Evolutionary conservation across 2,797 vertebrate genomes (phyloP).

Genomic region (Gymnothorax reevesii): DNA sequence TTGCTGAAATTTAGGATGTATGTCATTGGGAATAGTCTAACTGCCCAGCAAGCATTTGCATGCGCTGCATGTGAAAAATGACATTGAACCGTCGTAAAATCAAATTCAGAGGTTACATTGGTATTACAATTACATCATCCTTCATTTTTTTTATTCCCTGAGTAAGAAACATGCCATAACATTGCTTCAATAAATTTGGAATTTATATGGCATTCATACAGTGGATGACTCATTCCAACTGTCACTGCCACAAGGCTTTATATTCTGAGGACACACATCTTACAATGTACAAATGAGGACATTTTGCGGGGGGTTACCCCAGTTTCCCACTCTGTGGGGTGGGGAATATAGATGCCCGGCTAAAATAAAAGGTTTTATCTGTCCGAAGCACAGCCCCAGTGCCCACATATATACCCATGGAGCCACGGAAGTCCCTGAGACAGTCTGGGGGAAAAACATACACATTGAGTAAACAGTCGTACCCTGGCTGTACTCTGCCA

Average conservation of each 20-base stretch:
- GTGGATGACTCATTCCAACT: background rate
- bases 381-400: background rate
- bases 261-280: background rate
- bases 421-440: background rate
- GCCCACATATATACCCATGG: background rate
- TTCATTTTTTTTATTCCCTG: background rate
- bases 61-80: background rate
- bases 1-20: background rate
- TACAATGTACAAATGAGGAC: background rate
- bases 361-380: background rate
- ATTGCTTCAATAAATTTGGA: background rate
- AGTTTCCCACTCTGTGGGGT: background rate
- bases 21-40: background rate
- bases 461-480: background rate
- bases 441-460: background rate
- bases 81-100: background rate
- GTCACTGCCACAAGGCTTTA: background rate
- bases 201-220: background rate
- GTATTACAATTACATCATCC: background rate
- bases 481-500: background rate
- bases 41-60: background rate
- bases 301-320: background rate
- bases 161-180: background rate
- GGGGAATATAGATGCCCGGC: background rate
- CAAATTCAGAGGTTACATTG: background rate